Base-by-base conservation (phyloP, 2,888 invertebrate genomes). In the Amaurobius ferox region DNA sequence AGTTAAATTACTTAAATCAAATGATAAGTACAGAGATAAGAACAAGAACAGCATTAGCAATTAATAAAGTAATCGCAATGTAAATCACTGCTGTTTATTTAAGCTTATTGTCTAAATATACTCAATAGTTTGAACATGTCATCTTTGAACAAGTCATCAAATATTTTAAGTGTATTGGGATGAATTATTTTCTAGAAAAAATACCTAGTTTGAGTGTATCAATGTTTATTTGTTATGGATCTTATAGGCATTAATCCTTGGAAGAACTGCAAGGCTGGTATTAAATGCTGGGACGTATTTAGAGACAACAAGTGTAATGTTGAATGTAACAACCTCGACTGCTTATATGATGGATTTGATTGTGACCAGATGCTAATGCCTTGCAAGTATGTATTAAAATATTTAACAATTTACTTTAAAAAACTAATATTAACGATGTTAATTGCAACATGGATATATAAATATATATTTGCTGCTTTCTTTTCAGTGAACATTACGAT, bases 271-370 rank as follows among this genome's bases (percentile, higher is more conserved):
- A 96, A 97, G 0, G 96, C 96, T 0, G 94, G 95, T 0, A 95
- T 95, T n/a, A 95, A 89, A 89, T 99, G 99, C 90, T 97, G 96
- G 95, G 95, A 96, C 89, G 96, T 96, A 0, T 98, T 98, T 91
- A 95, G 95, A 93, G 95, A 99, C 90, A 96, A 95, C 0, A 93
- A 94, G 64, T 99, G 98, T 91, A 95, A 99, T 90, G 94, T 95
- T 90, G 96, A 95, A 70, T 99, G 99, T 91, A 98, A 98, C 92
- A 98, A 95, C 40, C 95, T 96, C n/a, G 96, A 95, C 88, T 99
- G 99, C 90, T 93, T 99, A 9, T 99, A 96, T 91, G 99, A 99
- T 90, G 99, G 99, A 0, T 94, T 97, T 88, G 99, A 99, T 91
- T 99, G 99, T 90, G 95, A 96, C 89, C 95, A 94, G 35, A 40